These are phyloP conservation scores for Peromyscus attwateri DNA, from an alignment of 2,797 vertebrate species.

Conservation along the genomic window DNA sequence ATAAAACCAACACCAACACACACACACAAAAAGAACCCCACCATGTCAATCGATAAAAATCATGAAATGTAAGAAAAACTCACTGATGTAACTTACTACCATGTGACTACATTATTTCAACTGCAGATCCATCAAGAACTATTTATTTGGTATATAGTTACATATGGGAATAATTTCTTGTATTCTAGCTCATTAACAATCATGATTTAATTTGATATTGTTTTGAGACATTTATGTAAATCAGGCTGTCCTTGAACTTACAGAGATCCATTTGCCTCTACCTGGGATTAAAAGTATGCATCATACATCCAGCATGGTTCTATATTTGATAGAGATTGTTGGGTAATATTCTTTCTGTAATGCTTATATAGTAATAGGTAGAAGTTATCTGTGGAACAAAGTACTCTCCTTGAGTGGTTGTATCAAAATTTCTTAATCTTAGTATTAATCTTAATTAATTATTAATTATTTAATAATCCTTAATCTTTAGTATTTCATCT, in stretches of 20 bases:
- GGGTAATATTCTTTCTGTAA: slow-evolving; percentile 49
- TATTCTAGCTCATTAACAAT: not conserved
- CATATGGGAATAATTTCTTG: slow-evolving; percentile 1
- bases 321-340: not conserved
- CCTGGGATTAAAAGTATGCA: not conserved
- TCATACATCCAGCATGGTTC: not conserved
- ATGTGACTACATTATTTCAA: slow-evolving; percentile 26
- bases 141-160: not conserved
- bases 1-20: not conserved
- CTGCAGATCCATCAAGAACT: not conserved
- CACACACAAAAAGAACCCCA: not conserved
- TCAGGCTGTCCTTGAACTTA: not conserved
- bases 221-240: not conserved
- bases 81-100: not conserved
- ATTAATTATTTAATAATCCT: no score
- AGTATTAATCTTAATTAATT: no score
- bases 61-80: not conserved
- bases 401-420: not conserved
- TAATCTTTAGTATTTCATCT: slow-evolving; percentile 51
- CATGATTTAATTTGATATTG: slow-evolving; percentile 20
- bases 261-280: not conserved
- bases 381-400: slow-evolving; percentile 19
- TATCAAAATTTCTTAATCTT: slow-evolving; percentile 50
- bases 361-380: not conserved
- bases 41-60: not conserved